Evolutionary conservation across 2,113 vertebrate species (phyloP).

Genomic region (Macaca mulatta): DNA sequence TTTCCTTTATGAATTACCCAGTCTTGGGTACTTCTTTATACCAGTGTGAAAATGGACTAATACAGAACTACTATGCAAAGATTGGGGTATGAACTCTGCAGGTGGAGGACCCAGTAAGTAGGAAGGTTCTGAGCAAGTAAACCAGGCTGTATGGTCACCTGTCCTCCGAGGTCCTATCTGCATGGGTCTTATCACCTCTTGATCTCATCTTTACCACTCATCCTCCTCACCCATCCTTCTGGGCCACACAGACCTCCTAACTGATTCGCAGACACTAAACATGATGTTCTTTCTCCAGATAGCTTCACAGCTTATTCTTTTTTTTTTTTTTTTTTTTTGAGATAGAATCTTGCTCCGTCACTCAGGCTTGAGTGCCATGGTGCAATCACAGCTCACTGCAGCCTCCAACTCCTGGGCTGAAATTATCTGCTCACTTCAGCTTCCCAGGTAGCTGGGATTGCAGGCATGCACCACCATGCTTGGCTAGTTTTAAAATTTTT

Average conservation of each 20-base stretch:
- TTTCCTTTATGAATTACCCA: too few species aligned
- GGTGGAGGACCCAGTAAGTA: background rate
- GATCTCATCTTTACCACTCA: background rate
- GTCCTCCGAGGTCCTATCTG: background rate
- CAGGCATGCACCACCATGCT: too few species aligned
- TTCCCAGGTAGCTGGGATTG: too few species aligned
- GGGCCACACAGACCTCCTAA: background rate
- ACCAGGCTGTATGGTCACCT: fast-evolving
- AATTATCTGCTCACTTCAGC: too few species aligned
- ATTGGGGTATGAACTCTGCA: background rate
- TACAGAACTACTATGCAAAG: background rate
- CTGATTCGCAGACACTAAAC: background rate
- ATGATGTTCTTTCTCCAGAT: background rate
- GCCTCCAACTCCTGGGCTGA: too few species aligned
- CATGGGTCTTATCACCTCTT: background rate
- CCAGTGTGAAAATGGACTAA: too few species aligned
- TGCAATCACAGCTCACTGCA: too few species aligned
- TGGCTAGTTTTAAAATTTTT: too few species aligned
- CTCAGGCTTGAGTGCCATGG: too few species aligned
- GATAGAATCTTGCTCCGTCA: too few species aligned
- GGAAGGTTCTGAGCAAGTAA: too few species aligned
- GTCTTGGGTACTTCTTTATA: too few species aligned
- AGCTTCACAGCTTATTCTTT: background rate
- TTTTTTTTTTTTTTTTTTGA: background rate
- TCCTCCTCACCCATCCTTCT: background rate